phyloP scores from a whole-genome alignment of 1,140 invertebrate species.

The Leptonema lineaticorne region DNA sequence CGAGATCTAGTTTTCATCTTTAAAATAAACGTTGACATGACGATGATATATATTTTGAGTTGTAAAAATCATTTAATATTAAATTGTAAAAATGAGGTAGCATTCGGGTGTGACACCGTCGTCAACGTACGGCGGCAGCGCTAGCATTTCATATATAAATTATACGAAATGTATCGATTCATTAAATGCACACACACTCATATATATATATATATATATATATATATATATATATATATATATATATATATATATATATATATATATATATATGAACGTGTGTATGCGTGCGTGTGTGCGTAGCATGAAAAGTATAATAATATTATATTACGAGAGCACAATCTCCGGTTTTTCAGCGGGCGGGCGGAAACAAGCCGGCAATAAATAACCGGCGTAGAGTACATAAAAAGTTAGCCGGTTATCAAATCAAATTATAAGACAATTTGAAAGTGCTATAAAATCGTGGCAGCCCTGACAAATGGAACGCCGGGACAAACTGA shows the following conservation, averaged over 20 bases:
- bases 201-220: background rate
- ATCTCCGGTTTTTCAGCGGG: too few species aligned
- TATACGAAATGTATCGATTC: too few species aligned
- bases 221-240: background rate
- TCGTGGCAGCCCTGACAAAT: conserved; percentile 10
- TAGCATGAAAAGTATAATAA: background rate
- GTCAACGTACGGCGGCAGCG: too few species aligned
- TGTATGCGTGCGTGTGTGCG: too few species aligned
- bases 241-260: background rate
- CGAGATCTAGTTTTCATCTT: too few species aligned
- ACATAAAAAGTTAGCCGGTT: conserved; percentile 25
- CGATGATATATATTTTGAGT: too few species aligned
- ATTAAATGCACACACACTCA: too few species aligned
- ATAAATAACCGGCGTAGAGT: conserved; percentile 14
- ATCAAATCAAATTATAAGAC: conserved; percentile 32
- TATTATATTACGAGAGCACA: background rate
- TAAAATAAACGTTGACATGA: too few species aligned
- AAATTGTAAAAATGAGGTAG: too few species aligned
- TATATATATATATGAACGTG: background rate
- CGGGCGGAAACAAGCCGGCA: background rate
- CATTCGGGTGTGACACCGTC: too few species aligned
- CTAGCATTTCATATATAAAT: too few species aligned
- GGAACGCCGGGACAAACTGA: conserved; percentile 22
- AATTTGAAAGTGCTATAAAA: conserved; percentile 30
- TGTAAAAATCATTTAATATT: too few species aligned